Percentiles rank a stretch among this genome's conserved stretches.
phyloP scores from a whole-genome alignment of 2,888 invertebrate genomes.

The Drosophila nigricruria region DNA sequence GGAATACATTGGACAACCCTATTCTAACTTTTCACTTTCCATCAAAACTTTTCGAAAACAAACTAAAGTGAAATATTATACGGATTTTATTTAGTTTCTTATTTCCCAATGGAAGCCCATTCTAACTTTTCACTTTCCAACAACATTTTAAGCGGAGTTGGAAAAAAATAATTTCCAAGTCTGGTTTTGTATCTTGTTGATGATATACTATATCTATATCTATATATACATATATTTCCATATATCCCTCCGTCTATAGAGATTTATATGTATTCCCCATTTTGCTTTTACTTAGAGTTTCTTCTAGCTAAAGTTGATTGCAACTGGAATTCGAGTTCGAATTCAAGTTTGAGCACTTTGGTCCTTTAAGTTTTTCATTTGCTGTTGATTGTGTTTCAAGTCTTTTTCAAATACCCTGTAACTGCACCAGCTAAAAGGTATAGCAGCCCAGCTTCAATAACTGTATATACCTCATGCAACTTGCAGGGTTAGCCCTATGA shows the following conservation, averaged over 20 bases:
- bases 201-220: neutral
- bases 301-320: neutral
- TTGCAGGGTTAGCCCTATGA: neutral
- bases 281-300: neutral
- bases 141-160: neutral
- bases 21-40: constrained; percentile 7
- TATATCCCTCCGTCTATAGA: neutral
- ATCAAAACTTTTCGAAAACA: constrained; percentile 4
- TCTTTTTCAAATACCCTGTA: constrained; percentile 2
- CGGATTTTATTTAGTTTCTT: neutral
- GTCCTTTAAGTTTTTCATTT: neutral
- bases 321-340: neutral
- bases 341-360: neutral
- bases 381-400: neutral
- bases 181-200: neutral
- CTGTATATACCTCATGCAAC: neutral
- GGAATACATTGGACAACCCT: neutral
- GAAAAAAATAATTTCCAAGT: neutral
- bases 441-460: neutral
- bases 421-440: neutral
- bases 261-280: neutral
- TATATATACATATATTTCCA: neutral
- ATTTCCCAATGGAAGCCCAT: neutral
- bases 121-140: neutral
- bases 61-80: neutral